phyloP scores from a whole-genome alignment of 2,888 invertebrate species.

The Cryptocheilus praepositus region DNA sequence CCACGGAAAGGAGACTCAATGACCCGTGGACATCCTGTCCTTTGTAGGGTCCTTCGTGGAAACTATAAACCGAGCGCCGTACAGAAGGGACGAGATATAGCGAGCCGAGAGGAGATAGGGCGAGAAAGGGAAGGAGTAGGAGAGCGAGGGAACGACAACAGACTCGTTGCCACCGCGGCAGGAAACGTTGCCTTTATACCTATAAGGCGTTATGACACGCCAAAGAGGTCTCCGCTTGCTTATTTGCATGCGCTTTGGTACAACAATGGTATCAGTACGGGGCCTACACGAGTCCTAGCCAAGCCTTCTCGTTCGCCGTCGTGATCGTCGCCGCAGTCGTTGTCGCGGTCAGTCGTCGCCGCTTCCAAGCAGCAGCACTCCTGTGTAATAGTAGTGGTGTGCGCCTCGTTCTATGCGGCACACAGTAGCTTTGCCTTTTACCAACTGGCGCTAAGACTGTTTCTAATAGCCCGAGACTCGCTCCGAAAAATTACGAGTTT shows the following conservation, averaged over 20 bases:
- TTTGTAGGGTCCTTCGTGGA: constrained; percentile 59
- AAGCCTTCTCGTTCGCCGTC: constrained; percentile 11
- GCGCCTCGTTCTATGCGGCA: too few relatives aligned
- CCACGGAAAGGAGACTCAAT: constrained; percentile 53
- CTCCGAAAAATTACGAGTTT: too few relatives aligned
- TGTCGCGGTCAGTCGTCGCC: too few relatives aligned
- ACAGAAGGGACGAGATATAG: constrained; percentile 5
- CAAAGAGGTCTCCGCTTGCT: constrained; percentile 53
- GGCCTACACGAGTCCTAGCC: constrained; percentile 44
- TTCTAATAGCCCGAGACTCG: neutral
- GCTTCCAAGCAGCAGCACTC: too few relatives aligned
- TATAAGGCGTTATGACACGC: constrained; percentile 66
- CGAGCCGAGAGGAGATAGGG: constrained; percentile 8
- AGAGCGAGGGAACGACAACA: constrained; percentile 26
- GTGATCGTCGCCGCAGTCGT: too few relatives aligned
- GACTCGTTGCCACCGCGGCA: constrained; percentile 47
- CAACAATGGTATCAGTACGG: constrained; percentile 61
- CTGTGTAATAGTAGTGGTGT: too few relatives aligned
- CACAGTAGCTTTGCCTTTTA: neutral
- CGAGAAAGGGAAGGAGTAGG: constrained; percentile 18
- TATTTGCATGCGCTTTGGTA: constrained; percentile 63
- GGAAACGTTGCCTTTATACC: constrained; percentile 57
- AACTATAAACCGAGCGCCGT: constrained; percentile 53
- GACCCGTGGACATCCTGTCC: constrained; percentile 57
- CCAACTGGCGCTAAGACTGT: neutral